Conservation (phyloP, 2,888 invertebrate genomes). For the Mythimna ferrago region DNA sequence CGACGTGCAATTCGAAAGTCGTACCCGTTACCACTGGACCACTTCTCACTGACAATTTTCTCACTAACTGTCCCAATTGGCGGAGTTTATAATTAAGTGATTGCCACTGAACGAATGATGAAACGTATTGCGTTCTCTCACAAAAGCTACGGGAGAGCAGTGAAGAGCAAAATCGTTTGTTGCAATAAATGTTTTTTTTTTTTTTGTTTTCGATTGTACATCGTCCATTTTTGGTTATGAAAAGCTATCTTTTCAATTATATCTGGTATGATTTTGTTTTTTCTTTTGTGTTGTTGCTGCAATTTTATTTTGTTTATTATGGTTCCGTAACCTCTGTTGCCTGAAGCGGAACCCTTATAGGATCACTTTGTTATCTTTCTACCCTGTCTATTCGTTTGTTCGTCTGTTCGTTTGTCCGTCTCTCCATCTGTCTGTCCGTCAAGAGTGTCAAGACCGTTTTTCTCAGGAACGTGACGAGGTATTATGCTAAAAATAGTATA, state of each 20-base stretch:
- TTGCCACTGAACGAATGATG: constrained; percentile 33
- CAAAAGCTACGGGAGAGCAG: constrained; percentile 43
- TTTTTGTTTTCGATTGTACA: constrained; percentile 12
- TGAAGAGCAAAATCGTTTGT: constrained; percentile 51
- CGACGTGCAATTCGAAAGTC: too few relatives aligned
- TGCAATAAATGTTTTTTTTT: constrained; percentile 30
- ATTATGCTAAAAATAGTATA: too few relatives aligned
- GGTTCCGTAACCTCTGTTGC: too few relatives aligned
- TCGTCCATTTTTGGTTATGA: constrained; percentile 50
- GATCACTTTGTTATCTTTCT: too few relatives aligned
- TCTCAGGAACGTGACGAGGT: too few relatives aligned
- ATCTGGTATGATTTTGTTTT: constrained; percentile 4
- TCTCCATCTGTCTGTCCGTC: too few relatives aligned
- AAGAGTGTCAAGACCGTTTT: too few relatives aligned
- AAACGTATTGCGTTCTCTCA: constrained; percentile 42
- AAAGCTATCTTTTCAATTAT: constrained; percentile 49
- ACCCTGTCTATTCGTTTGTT: too few relatives aligned
- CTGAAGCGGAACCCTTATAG: too few relatives aligned
- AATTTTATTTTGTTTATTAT: neutral
- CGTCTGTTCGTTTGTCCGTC: too few relatives aligned
- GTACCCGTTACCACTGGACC: too few relatives aligned
- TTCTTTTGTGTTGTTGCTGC: neutral
- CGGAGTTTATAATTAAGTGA: constrained; percentile 28
- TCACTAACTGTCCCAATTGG: constrained; percentile 42
- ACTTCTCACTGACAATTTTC: neutral